Percentiles rank a stretch among this genome's conserved stretches.
Evolutionary conservation across 2,113 vertebrate genomes (phyloP).

Genomic region (Alethe diademata): DNA sequence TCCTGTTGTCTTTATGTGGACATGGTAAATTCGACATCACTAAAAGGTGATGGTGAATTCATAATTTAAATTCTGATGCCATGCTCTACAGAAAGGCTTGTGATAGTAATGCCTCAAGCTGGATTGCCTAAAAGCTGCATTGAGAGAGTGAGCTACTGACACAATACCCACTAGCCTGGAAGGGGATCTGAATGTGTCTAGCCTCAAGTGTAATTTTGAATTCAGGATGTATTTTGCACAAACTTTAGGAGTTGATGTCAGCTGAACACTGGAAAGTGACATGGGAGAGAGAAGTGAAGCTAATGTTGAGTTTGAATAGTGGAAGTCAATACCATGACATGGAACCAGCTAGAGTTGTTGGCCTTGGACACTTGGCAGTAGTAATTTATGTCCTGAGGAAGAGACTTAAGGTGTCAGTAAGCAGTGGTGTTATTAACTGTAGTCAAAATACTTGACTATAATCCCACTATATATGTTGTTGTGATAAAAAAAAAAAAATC

Average conservation of each 20-base stretch:
- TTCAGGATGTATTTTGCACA: background rate
- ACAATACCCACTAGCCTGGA: background rate
- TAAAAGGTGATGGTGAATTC: background rate
- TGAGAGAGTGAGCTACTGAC: background rate
- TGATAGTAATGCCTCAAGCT: background rate
- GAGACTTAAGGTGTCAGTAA: background rate
- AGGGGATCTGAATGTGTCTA: background rate
- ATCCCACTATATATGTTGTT: background rate
- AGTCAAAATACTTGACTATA: background rate
- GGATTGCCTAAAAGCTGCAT: background rate
- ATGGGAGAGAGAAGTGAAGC: background rate
- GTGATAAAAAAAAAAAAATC: background rate
- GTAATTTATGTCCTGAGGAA: background rate
- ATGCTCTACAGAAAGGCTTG: background rate
- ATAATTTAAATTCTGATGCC: background rate
- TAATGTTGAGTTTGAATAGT: background rate
- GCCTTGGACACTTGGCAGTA: background rate
- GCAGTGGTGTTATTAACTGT: background rate
- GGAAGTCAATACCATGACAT: background rate
- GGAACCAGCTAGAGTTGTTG: background rate
- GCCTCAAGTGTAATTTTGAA: background rate
- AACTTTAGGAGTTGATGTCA: background rate
- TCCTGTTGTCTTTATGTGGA: background rate
- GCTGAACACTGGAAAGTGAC: background rate
- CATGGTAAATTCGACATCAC: background rate